phyloP scores from a whole-genome alignment of 2,113 vertebrate genomes.

The Amphiprion percula region DNA sequence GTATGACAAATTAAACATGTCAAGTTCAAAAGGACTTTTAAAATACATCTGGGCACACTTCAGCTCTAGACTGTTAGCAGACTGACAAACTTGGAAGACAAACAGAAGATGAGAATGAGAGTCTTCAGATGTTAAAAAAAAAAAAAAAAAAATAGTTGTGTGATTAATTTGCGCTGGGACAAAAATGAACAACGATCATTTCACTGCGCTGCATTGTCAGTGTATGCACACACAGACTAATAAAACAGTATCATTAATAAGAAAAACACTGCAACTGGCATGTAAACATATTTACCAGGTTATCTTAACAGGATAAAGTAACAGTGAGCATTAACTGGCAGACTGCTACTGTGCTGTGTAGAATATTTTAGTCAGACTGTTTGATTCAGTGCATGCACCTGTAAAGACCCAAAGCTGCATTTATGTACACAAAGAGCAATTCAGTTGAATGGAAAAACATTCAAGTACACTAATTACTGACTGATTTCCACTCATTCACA shows the following conservation, averaged over 20 bases:
- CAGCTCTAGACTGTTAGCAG: not conserved
- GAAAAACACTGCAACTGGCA: constrained; percentile 2
- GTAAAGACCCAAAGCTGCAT: not conserved
- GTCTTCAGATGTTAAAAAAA: constrained; percentile 23
- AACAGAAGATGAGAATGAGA: not conserved
- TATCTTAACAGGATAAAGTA: not conserved
- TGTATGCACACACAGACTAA: not conserved
- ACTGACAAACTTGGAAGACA: constrained; percentile 20
- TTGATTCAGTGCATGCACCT: not conserved
- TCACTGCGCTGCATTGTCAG: not conserved
- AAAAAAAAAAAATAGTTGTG: not conserved
- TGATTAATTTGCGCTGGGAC: constrained; percentile 5
- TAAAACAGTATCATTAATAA: constrained; percentile 2
- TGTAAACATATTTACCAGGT: not conserved
- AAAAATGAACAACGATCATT: constrained; percentile 10
- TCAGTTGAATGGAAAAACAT: not conserved
- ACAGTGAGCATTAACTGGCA: not conserved
- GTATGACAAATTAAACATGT: constrained; percentile 25
- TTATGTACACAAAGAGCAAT: not conserved
- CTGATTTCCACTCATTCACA: too few species aligned
- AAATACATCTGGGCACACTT: constrained; percentile 1
- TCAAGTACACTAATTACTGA: not conserved
- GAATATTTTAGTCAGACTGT: not conserved
- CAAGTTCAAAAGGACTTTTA: constrained; percentile 9
- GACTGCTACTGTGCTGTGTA: not conserved